Base-by-base conservation (phyloP, 2,113 vertebrate genomes). In the Nyctibius bracteatus region DNA sequence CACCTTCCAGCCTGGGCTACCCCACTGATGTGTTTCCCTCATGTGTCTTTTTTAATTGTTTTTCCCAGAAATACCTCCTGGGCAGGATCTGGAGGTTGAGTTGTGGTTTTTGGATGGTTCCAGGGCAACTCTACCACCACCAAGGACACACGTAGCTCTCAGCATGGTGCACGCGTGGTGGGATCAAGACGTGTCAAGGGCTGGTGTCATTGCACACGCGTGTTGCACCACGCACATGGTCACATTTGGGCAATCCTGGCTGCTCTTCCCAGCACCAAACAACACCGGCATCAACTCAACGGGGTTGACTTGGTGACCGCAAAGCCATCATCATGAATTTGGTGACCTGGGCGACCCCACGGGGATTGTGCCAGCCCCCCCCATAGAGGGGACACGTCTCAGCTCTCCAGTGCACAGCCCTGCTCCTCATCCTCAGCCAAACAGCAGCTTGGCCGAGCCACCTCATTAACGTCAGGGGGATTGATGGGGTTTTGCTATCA, bases 91-190 rank as follows among this genome's bases (percentile, higher is more conserved):
- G n/a, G 39, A 39, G 33, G 44, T 19, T 4, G 30, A 43, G 61
- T 8, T 0, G 30, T 44, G 51, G 12, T 16, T 75, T 46, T 24
- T 25, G 24, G 47, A 30, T 43, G 49, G 62, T 59, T 44, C 52
- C 8, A 9, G 28, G 22, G 12, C 47, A 23, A 2, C 49, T 43
- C 52, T 2, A 8, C n/a, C 21, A 35, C 30, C 71, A 5, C 33
- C 0, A 0, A 70, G 77, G 71, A n/a, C 2, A 1, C 2, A 2
- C 0, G 0, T 5, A 7, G 47, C 7, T 52, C 72, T 67, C 8
- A 25, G 55, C 17, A 9, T 0, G 33, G 10, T 33, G 51, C 16
- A 10, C 4, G 1, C 0, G 6, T 3, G 27, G 35, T 41, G 23
- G 73, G 33, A 71, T 33, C 12, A 3, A 28, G 66, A 8, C 0